Evolutionary conservation across 2,888 invertebrate genomes (phyloP), one percentile per base, ranked within the genome.

Genomic region (Leptinotarsa peninsularis): DNA sequence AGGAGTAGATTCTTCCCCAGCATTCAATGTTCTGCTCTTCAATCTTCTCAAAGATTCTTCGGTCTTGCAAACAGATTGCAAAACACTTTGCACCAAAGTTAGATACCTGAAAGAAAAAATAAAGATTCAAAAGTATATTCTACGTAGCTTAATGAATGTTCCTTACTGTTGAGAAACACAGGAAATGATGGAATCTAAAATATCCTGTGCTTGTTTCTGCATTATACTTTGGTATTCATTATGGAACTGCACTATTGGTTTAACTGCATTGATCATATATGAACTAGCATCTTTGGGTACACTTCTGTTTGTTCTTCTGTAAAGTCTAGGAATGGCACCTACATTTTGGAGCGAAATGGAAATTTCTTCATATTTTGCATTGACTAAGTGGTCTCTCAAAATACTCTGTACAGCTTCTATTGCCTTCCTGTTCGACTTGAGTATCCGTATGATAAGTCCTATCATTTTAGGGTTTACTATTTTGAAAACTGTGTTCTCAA

Each of bases 61-160:
- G 82, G 98, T 98, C 89, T 95, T 97, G 87, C 96, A 95, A 14
- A 98, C 98, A 1, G 98, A 97, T 66, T 94, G 95, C 78, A 99
- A 89, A 2, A 98, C 97, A 88, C 98, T 97, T 83, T 92, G 92
- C 18, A 97, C 96, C 76, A 94, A 92, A 82, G 90, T 91, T 84
- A 91, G 91, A 88, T 95, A 95, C 83, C 91, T 91, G 77, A 21
- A 85, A 18, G 18, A 7, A 27, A 33, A 33, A 54, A 54, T 43
- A 1, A 27, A 33, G 33, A 10, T 43, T 43, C 10, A 43, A 43
- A 10, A 3, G 43, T 10, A 43, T 43, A 43, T 43, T 43, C 10
- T 15, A n/a, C 58, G 15, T 14, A 14, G 23, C 58, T 58, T 23
- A 43, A 70, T 43, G 49, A 63, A 33, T 13, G n/a, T 50, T 66